Evolutionary conservation across 2,113 vertebrate species (phyloP).

Genomic region (Leucoraja erinaceus): DNA sequence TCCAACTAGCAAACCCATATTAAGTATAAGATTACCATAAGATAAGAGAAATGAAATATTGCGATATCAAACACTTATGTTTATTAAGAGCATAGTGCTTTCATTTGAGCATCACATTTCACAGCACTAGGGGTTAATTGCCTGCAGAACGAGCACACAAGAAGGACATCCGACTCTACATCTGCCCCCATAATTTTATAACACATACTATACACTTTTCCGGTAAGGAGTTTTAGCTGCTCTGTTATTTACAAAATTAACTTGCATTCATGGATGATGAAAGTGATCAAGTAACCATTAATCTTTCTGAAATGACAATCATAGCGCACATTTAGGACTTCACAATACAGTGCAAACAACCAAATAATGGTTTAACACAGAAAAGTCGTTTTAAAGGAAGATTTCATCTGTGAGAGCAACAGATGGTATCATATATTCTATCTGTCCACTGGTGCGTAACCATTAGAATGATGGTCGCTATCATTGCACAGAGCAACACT

Average conservation of each 20-base stretch:
- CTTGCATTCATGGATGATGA: neutral
- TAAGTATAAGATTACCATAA: too few species aligned
- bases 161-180: neutral
- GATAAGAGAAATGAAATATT: too few species aligned
- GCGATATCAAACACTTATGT: too few species aligned
- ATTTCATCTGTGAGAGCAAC: neutral
- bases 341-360: neutral
- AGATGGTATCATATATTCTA: neutral
- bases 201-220: neutral
- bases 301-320: slow-evolving; percentile 20
- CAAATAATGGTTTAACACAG: neutral
- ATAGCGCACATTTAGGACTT: neutral
- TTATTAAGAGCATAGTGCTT: too few species aligned
- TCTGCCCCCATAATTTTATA: neutral
- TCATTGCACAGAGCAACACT: neutral
- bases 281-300: neutral
- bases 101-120: too few species aligned
- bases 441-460: neutral
- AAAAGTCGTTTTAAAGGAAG: neutral
- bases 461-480: neutral
- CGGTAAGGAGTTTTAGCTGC: neutral
- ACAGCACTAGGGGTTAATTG: too few species aligned
- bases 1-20: too few species aligned
- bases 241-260: neutral
- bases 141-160: too few species aligned